Base-by-base conservation (phyloP, 1,140 invertebrate species). In the Brachionus sp. region DNA sequence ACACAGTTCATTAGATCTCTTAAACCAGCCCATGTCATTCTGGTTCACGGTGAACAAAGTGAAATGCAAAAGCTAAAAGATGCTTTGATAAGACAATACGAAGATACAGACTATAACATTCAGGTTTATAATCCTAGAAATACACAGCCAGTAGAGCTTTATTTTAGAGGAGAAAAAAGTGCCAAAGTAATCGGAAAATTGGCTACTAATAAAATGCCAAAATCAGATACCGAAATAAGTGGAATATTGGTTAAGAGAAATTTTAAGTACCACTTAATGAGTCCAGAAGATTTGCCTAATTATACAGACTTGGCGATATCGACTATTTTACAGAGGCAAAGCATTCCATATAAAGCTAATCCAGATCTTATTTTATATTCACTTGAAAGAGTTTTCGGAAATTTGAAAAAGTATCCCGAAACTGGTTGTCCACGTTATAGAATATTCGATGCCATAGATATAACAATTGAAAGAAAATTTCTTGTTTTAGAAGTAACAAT, bases 21-120 rank as follows among this genome's bases (percentile, higher is more conserved):
- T 13, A 96, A 95, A 87, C 97, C 98, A 16, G 93, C 95, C 0
- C 96, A 99, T 90, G 94, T 99, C 92, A 92, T 98, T 12, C 90
- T 99, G 23, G 97, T 99, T 0, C 97, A 99, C 88, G 97, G 97
- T 0, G 98, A 99, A 89, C 94, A 96, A 87, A 99, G 98, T 88
- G 97, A 99, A 90, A 99, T 99, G 98, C 93, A 92, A 3, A 92
- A 97, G 29, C 88, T 99, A 62, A 97, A 98, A 89, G 93, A 95
- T 62, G 97, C 96, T 0, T 90, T 99, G 19, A 92, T 95, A 85
- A 90, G 97, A 13, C 96, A 99, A 88, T 98, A 98, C 87, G 95
- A 96, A 89, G 94, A 95, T 85, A 91, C 92, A 13, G 93, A 93
- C 85, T 93, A 93, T 9, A 92, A 92, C n/a, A 95, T 98, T 85